These are phyloP conservation scores for Mesembrinibis cayennensis DNA, from an alignment of 2,113 vertebrate species.

Conservation along the genomic window DNA sequence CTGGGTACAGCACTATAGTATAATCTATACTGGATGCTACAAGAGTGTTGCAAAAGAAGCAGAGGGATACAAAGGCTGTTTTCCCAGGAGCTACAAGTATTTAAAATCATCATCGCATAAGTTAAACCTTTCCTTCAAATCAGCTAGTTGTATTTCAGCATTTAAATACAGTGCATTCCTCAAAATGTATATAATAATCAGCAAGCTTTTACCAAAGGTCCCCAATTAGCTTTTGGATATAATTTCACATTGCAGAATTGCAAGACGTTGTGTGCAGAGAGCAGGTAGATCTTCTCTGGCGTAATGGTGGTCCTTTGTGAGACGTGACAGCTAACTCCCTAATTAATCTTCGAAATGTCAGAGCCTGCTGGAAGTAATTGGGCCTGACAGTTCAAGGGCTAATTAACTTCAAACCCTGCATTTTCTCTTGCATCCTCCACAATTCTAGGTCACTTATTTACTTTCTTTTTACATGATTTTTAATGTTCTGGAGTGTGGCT, in stretches of 20 bases:
- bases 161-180: slow-evolving; percentile 19
- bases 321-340: slow-evolving; percentile 62
- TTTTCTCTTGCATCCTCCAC: slow-evolving; percentile 54
- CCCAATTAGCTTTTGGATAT: not conserved
- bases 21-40: not conserved
- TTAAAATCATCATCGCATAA: not conserved
- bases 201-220: slow-evolving; percentile 10
- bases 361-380: slow-evolving; percentile 69
- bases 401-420: slow-evolving; percentile 70
- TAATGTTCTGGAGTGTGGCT: not conserved
- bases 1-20: not conserved
- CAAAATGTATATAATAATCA: not conserved
- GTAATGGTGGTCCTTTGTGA: slow-evolving; percentile 47
- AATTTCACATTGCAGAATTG: slow-evolving; percentile 15
- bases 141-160: not conserved
- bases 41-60: not conserved
- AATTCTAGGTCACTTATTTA: slow-evolving; percentile 56
- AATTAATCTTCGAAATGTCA: slow-evolving; percentile 78
- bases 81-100: not conserved
- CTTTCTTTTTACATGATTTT: slow-evolving; percentile 1
- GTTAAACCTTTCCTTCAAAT: slow-evolving; percentile 3
- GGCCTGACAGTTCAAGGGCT: slow-evolving; percentile 72
- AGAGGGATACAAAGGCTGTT: not conserved
- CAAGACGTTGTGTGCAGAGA: not conserved
- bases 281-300: slow-evolving; percentile 40